Evolutionary conservation across 2,113 vertebrate species (phyloP), one percentile per base, ranked within the genome.

Genomic region (Uria aalge): DNA sequence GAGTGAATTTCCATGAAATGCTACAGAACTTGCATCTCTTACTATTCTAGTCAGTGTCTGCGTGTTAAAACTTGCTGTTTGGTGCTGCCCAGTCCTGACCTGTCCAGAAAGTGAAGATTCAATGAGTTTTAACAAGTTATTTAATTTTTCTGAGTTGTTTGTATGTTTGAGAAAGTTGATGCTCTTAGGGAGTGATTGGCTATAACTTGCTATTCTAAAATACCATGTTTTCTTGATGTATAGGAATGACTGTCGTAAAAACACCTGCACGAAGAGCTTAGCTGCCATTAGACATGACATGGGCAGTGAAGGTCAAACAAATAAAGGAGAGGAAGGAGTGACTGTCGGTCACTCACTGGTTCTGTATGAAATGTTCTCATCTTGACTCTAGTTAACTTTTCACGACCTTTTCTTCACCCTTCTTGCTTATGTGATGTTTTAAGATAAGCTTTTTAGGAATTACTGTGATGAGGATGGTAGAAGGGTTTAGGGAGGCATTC

Each of bases 391-490:
- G 57, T 90, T 93, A 86, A 79, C 67, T 92, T 92, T 83, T 86
- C 23, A 5, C 32, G 68, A 83, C 85, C 91, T 95, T 57, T 94
- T 93, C 77, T 59, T 94, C 34, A 71, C 69, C 45, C 7, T 78
- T 92, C 83, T 86, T 92, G 79, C 0, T 0, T 76, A 29, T 66
- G 30, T 62, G 78, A 63, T 36, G 21, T 21, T 74, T 43, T 68
- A 78, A 91, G 75, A 92, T 92, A 78, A 92, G 66, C 56, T 86
- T 94, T 94, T 92, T 47, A 88, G 83, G 83, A 81, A 92, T 85
- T 52, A 18, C 68, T 63, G 40, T 0, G 0, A 18, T 81, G 86
- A 85, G 57, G 85, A 48, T 60, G 53, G 22, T 60, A 59, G 60
- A 56, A 71, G 66, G 60, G 26, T 36, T 88, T 77, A 80, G 56